phyloP scores from a whole-genome alignment of 2,797 vertebrate genomes.

The Selene dorsalis region DNA sequence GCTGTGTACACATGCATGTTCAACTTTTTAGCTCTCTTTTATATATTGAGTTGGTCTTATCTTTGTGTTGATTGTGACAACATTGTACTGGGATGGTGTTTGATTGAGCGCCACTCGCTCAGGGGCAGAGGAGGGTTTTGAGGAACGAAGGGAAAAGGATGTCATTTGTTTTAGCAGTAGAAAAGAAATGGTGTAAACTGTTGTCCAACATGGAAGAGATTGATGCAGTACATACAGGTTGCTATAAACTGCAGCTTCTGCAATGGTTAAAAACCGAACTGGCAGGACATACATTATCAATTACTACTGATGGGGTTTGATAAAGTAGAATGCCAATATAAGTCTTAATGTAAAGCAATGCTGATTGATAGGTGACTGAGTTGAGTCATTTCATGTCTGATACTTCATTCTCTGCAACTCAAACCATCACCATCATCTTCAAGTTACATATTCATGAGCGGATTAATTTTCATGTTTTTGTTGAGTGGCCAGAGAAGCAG shows the following conservation, averaged over 20 bases:
- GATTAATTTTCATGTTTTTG: background rate
- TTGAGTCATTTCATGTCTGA: too few relatives aligned
- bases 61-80: background rate
- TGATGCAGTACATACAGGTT: too few relatives aligned
- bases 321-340: background rate
- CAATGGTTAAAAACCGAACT: background rate
- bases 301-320: background rate
- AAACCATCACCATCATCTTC: background rate
- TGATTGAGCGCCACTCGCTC: background rate
- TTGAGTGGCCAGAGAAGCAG: constrained; percentile 4
- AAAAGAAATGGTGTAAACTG: too few relatives aligned
- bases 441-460: background rate
- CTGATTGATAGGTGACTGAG: background rate
- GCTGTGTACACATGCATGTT: background rate
- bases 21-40: too few relatives aligned
- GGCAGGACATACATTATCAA: background rate
- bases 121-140: background rate
- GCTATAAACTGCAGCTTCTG: background rate
- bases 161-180: too few relatives aligned
- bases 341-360: too few relatives aligned
- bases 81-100: too few relatives aligned
- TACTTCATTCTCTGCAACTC: too few relatives aligned
- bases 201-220: too few relatives aligned
- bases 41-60: too few relatives aligned
- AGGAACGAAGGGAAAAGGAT: too few relatives aligned